These are phyloP conservation scores for Drosophila limbata DNA, from an alignment of 2,888 invertebrate species.

Conservation along the genomic window DNA sequence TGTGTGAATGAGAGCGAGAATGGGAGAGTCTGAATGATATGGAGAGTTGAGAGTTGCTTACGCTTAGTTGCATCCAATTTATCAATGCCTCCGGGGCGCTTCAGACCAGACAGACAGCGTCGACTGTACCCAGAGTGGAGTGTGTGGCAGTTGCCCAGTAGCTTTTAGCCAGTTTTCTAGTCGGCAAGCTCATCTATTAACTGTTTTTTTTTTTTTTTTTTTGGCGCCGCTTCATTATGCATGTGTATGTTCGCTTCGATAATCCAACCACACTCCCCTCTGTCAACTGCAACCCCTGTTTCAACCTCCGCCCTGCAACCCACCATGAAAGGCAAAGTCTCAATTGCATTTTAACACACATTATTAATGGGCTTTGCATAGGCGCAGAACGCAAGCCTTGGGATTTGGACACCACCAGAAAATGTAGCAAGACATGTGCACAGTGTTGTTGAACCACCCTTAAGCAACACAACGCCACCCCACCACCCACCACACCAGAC, in stretches of 20 bases:
- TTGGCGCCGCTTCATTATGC: slow-evolving; percentile 53
- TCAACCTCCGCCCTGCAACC: background rate
- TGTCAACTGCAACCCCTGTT: slow-evolving; percentile 38
- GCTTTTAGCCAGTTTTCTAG: slow-evolving; percentile 28
- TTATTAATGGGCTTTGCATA: slow-evolving; percentile 71
- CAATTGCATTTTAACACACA: slow-evolving; percentile 68
- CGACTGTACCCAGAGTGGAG: slow-evolving; percentile 48
- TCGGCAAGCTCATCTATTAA: slow-evolving; percentile 39
- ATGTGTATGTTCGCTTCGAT: slow-evolving; percentile 27
- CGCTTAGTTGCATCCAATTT: slow-evolving; percentile 54
- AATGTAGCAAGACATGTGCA: slow-evolving; percentile 13
- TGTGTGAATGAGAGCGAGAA: slow-evolving; percentile 26
- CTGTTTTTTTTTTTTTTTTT: slow-evolving; percentile 22
- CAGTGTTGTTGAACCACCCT: slow-evolving; percentile 35
- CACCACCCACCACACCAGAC: background rate
- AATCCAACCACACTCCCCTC: slow-evolving; percentile 2
- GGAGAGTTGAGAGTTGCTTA: slow-evolving; percentile 19
- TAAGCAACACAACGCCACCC: slow-evolving; percentile 11
- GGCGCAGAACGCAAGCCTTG: slow-evolving; percentile 27
- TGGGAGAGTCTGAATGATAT: slow-evolving; percentile 9
- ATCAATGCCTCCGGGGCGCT: slow-evolving; percentile 51
- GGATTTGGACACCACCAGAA: slow-evolving; percentile 43
- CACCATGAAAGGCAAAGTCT: slow-evolving; percentile 26
- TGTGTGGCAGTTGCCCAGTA: slow-evolving; percentile 21
- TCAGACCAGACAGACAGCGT: slow-evolving; percentile 35